phyloP scores from a whole-genome alignment of 2,113 vertebrate genomes.

The Pangasianodon gigas region DNA sequence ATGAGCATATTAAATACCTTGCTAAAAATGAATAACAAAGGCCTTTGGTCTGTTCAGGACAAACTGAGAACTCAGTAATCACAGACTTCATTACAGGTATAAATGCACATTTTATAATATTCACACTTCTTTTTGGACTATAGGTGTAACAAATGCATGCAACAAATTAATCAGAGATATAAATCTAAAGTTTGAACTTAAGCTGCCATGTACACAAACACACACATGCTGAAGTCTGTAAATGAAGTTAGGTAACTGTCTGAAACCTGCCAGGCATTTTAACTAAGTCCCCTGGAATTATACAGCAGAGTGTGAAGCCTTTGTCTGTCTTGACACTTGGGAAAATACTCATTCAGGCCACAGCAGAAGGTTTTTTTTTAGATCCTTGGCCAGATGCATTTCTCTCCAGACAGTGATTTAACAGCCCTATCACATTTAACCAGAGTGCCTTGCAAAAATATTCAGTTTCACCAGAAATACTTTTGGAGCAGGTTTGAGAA shows the following conservation, averaged over 20 bases:
- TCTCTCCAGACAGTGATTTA: slow-evolving; percentile 41
- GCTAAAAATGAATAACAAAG: slow-evolving; percentile 33
- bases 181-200: not conserved
- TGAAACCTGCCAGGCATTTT: slow-evolving; percentile 50
- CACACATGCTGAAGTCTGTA: slow-evolving; percentile 3
- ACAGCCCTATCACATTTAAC: slow-evolving; percentile 50
- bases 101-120: not conserved
- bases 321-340: slow-evolving; percentile 57
- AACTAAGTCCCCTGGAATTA: slow-evolving; percentile 55
- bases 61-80: not conserved
- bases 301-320: slow-evolving; percentile 56
- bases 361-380: slow-evolving; percentile 6
- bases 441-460: slow-evolving; percentile 22
- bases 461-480: slow-evolving; percentile 33
- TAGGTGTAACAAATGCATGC: not conserved
- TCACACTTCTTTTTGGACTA: not conserved
- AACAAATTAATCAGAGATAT: not conserved
- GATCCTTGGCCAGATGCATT: slow-evolving; percentile 57
- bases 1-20: slow-evolving; percentile 18
- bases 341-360: slow-evolving; percentile 53
- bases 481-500: slow-evolving; percentile 10
- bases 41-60: not conserved
- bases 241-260: slow-evolving; percentile 55
- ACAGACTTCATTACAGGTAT: not conserved
- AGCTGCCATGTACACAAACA: not conserved